A percentile compares a stretch with the other conserved stretches of the same genome.
These are phyloP conservation scores for Ptilonorhynchus violaceus DNA, from an alignment of 2,113 vertebrate species.

Conservation along the genomic window DNA sequence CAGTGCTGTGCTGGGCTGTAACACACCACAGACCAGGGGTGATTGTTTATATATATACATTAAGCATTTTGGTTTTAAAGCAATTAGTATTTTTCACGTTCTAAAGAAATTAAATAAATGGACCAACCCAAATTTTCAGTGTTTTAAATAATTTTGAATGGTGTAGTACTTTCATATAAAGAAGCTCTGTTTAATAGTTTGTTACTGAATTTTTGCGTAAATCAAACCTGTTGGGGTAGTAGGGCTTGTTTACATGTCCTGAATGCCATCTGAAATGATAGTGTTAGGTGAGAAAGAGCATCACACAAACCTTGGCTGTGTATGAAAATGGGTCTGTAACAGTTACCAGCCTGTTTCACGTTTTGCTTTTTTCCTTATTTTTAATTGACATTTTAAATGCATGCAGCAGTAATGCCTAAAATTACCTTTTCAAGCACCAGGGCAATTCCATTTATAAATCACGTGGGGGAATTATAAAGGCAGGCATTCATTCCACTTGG, in stretches of 20 bases:
- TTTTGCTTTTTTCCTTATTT: conserved; percentile 6
- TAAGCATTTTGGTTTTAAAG: conserved; percentile 43
- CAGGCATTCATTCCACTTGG: conserved; percentile 16
- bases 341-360: not conserved
- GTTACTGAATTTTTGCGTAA: not conserved
- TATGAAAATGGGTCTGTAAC: conserved; percentile 37
- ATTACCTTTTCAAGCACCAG: conserved; percentile 45
- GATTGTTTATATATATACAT: not conserved
- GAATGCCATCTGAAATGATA: conserved; percentile 12
- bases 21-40: conserved; percentile 28
- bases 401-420: conserved; percentile 11
- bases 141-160: not conserved
- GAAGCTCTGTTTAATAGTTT: not conserved
- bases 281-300: not conserved
- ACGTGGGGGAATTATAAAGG: not conserved
- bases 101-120: not conserved
- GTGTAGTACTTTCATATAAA: not conserved
- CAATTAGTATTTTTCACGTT: not conserved
- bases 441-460: conserved; percentile 41
- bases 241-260: conserved; percentile 13
- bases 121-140: not conserved
- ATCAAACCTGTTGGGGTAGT: not conserved
- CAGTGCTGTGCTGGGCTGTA: conserved; percentile 36
- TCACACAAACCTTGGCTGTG: conserved; percentile 39
- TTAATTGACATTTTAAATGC: conserved; percentile 55